Percentiles rank a stretch among this genome's conserved stretches.
These are phyloP conservation scores for Sebastes reedi DNA, from an alignment of 2,797 vertebrate genomes.

Conservation along the genomic window DNA sequence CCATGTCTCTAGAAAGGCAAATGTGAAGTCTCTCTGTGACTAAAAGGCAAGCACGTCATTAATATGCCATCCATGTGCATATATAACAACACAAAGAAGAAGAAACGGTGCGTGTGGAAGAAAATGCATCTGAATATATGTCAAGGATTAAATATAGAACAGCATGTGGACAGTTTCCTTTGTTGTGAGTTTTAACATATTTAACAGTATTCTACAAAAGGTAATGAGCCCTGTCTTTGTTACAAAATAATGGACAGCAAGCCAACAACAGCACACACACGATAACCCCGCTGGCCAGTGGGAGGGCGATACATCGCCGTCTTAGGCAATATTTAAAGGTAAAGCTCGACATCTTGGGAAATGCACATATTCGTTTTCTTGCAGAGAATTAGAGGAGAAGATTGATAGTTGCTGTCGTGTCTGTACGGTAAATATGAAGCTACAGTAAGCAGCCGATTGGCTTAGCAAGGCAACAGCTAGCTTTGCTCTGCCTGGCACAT, in stretches of 20 bases:
- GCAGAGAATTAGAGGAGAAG: not conserved
- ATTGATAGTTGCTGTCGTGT: not conserved
- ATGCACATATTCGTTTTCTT: not conserved
- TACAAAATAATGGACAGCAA: slow-evolving; percentile 44
- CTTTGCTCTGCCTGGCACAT: too few relatives aligned
- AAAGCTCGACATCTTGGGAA: not conserved
- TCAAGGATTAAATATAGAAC: slow-evolving; percentile 25
- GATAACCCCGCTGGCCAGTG: not conserved
- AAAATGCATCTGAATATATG: slow-evolving; percentile 28
- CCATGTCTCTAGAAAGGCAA: slow-evolving; percentile 66
- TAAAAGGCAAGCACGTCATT: slow-evolving; percentile 74
- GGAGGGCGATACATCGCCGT: not conserved
- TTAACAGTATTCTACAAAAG: slow-evolving; percentile 47
- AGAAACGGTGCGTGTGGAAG: slow-evolving; percentile 28
- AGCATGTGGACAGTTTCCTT: slow-evolving; percentile 43
- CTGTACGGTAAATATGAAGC: not conserved
- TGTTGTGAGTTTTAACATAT: slow-evolving; percentile 30
- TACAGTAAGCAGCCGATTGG: not conserved
- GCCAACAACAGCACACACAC: slow-evolving; percentile 14
- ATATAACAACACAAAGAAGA: slow-evolving; percentile 31
- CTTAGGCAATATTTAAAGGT: slow-evolving; percentile 12
- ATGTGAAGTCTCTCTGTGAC: slow-evolving; percentile 71
- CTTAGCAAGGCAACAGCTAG: not conserved
- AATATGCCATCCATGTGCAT: slow-evolving; percentile 52
- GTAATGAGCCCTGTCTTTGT: slow-evolving; percentile 56